Evolutionary conservation across 1,140 invertebrate genomes (phyloP), one percentile per base, ranked within the genome.

Genomic region (Bicyclus anynana): DNA sequence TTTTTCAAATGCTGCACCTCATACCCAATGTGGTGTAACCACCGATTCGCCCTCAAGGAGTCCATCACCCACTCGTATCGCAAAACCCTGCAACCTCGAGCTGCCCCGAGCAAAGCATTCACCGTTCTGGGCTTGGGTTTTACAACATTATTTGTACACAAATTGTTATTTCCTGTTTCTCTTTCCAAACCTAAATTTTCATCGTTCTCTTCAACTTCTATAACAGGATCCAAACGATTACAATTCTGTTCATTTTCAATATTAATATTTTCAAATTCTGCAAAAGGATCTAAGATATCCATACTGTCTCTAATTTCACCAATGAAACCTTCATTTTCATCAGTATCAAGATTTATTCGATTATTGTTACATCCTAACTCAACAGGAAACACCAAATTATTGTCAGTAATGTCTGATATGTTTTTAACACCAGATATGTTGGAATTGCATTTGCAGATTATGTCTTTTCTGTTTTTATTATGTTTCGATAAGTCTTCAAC

Each of bases 1-100:
- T 82, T 86, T 64, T 62, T 73, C n/a, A 84, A 60, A 72, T 86
- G 74, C 2, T 59, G 61, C 5, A 86, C 75, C 52, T 82, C 83
- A 42, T 82, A 84, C 0, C 74, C 74, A 20, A 61, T 42, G 21
- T 81, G 78, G 5, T 75, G 73, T 5, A 77, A 33, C 84, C 81
- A 87, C 5, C 27, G 44, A 0, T 69, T 64, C 1, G 47, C 57
- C n/a, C 46, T 54, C 10, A 62, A 26, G 0, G 60, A 74, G 33
- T 79, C 69, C 1, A 61, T 16, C 0, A 69, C 72, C 81, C 81
- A 87, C 1, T 66, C 53, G 5, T 65, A 58, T 38, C 50, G 42
- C 38, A 87, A 12, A 21, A 87, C 73, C 3, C 77, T 56, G 14
- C 78, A 81, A 0, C 84, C 84, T 5, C 84, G 42, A 0, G 67